These are phyloP conservation scores for Spheniscus mendiculus DNA, from an alignment of 2,113 vertebrate species.

Conservation along the genomic window DNA sequence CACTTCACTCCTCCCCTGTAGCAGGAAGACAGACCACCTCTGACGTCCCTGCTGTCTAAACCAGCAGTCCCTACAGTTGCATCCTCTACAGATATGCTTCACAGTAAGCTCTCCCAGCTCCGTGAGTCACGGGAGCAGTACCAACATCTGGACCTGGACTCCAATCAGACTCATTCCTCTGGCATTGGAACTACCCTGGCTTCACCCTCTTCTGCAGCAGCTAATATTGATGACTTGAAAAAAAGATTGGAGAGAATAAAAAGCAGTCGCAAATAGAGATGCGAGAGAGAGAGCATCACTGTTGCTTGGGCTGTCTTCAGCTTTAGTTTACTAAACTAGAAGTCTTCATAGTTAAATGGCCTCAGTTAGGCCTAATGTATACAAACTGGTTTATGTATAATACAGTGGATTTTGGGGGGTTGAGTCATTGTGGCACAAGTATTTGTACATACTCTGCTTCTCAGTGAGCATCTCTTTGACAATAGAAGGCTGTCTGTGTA, in stretches of 20 bases:
- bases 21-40: conserved; percentile 83
- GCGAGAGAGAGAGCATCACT: neutral
- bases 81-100: conserved; percentile 97
- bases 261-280: conserved; percentile 91
- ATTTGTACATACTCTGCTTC: conserved; percentile 84
- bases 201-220: conserved; percentile 78
- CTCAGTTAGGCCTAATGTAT: conserved; percentile 72
- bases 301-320: conserved; percentile 61
- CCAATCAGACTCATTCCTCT: conserved; percentile 83
- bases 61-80: conserved; percentile 85
- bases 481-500: conserved; percentile 78
- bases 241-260: conserved; percentile 98
- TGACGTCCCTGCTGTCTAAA: conserved; percentile 89
- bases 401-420: conserved; percentile 74
- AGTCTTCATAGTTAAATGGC: conserved; percentile 73
- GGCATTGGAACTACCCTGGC: conserved; percentile 79
- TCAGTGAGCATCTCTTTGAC: conserved; percentile 73
- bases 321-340: conserved; percentile 78
- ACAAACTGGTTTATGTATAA: conserved; percentile 78
- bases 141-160: conserved; percentile 87
- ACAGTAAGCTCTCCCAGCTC: conserved; percentile 97
- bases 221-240: conserved; percentile 99
- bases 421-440: conserved; percentile 78
- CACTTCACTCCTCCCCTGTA: neutral
- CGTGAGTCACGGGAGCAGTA: conserved; percentile 94